Conservation (phyloP, 2,888 invertebrate species). For the Drosophila imparisetae region DNA sequence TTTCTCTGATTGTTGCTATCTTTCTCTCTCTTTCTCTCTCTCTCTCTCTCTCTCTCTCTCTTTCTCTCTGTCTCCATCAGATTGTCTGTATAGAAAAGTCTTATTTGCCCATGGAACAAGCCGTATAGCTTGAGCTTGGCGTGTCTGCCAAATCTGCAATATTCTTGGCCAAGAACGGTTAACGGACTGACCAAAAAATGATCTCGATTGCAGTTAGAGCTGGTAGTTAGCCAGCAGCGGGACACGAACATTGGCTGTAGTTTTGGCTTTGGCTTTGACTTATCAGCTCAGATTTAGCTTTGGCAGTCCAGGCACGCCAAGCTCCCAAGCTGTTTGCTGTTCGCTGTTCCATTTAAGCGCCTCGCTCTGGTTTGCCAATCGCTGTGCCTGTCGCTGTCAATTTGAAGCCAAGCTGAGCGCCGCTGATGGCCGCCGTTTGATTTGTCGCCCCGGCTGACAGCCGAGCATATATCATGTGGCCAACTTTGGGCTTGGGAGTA, state of each 20-base stretch:
- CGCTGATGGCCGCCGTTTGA: conserved; percentile 66
- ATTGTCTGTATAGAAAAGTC: conserved; percentile 5
- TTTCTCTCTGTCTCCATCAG: neutral
- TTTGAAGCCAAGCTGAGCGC: conserved; percentile 49
- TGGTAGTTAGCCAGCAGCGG: conserved; percentile 52
- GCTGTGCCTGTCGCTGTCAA: conserved; percentile 56
- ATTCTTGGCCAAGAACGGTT: conserved; percentile 69
- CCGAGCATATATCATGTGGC: conserved; percentile 62
- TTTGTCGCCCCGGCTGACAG: conserved; percentile 74
- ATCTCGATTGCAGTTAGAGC: conserved; percentile 59
- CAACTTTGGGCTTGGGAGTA: conserved; percentile 10
- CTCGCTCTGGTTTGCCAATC: conserved; percentile 17
- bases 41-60: neutral
- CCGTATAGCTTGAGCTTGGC: conserved; percentile 31
- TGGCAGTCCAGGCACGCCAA: conserved; percentile 68
- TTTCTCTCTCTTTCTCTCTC: neutral
- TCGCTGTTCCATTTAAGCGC: conserved; percentile 67
- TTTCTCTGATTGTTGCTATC: neutral
- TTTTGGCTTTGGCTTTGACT: conserved; percentile 15
- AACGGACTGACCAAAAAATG: conserved; percentile 56
- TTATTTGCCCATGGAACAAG: conserved; percentile 20
- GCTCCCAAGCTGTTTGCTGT: conserved; percentile 21
- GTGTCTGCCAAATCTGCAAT: conserved; percentile 70
- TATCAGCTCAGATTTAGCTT: conserved; percentile 22
- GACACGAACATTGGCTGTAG: conserved; percentile 58